Conservation (phyloP, 2,888 invertebrate species). For the Tribolium freemani region DNA sequence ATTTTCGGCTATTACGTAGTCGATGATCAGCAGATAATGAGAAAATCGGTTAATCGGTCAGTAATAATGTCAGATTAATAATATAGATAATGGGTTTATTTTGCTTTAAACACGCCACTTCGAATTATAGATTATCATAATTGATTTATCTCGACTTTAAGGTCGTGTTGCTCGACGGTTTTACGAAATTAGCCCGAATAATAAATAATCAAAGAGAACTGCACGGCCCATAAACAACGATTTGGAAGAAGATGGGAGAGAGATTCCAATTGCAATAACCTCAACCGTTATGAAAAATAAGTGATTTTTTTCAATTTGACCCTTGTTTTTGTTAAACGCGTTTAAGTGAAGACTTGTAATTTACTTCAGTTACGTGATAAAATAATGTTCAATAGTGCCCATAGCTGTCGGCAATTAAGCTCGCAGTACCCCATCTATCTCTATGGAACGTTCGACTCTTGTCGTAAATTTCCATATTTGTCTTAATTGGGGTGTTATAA, state of each 20-base stretch:
- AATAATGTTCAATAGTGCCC: neutral
- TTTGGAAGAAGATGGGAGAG: neutral
- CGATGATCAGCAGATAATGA: constrained; percentile 17
- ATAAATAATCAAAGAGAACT: neutral
- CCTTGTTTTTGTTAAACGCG: no score
- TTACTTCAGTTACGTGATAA: neutral
- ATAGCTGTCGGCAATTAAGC: neutral
- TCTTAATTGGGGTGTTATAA: constrained; percentile 38
- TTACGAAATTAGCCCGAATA: neutral
- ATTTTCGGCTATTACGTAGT: constrained; percentile 16
- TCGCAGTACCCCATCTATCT: neutral
- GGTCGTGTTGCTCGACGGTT: constrained; percentile 1
- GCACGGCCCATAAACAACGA: neutral
- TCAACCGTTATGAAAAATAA: no score
- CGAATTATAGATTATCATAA: constrained; percentile 24
- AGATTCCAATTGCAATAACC: neutral
- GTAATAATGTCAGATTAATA: constrained; percentile 34
- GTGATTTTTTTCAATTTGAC: no score
- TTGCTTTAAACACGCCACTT: constrained; percentile 23
- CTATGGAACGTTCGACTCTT: neutral
- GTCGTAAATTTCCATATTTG: constrained; percentile 30
- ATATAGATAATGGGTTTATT: constrained; percentile 17
- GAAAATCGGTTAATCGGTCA: constrained; percentile 31
- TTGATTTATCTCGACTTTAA: constrained; percentile 21
- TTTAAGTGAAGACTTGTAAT: neutral